Base-by-base conservation (phyloP, 2,888 invertebrate species). In the Lordiphosa fenestrarum region DNA sequence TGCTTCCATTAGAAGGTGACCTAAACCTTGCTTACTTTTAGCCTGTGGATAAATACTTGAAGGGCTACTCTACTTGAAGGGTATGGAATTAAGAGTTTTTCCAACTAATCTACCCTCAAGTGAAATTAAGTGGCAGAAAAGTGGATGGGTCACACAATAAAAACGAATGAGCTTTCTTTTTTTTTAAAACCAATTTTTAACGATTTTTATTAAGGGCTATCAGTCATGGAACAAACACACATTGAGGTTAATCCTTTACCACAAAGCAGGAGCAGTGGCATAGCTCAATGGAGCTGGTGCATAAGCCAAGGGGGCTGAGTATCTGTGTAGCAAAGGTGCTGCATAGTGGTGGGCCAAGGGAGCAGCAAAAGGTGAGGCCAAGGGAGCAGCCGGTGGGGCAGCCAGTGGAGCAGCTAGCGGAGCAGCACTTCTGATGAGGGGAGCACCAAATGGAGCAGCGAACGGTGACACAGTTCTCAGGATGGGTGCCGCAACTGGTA, bases 141-240 rank as follows among this genome's bases (percentile, higher is more conserved):
- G 47, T 12, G 51, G 51, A 44, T 47, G 38, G 46, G 46, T 51
- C 63, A 68, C 66, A 64, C 65, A 71, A 76, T 66, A 38, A n/a
- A 41, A 23, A 5, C 15, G 4, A 44, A 30, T 30, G 30, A 9
- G 30, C 30, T 30, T 56, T 44, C 37, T 39, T 33, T 36, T 48
- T 49, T 66, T 73, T 60, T 55, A 57, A 37, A 50, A 63, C 39
- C 42, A 62, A 60, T 48, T 64, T 66, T 67, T 59, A 68, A 71
- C 44, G 57, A 60, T 57, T 81, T 78, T 78, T 81, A 81, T 78
- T 78, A 77, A 69, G 57, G 80, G 61, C 76, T 76, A 77, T 78
- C 74, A 77, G 81, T 77, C 80, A 71, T 69, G 65, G 55, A 66
- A 53, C 51, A 69, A 47, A 66, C 41, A 61, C 40, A 53, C 7